Evolutionary conservation across 2,888 invertebrate genomes (phyloP), one percentile per base, ranked within the genome.

Genomic region (Zele albiditarsus): DNA sequence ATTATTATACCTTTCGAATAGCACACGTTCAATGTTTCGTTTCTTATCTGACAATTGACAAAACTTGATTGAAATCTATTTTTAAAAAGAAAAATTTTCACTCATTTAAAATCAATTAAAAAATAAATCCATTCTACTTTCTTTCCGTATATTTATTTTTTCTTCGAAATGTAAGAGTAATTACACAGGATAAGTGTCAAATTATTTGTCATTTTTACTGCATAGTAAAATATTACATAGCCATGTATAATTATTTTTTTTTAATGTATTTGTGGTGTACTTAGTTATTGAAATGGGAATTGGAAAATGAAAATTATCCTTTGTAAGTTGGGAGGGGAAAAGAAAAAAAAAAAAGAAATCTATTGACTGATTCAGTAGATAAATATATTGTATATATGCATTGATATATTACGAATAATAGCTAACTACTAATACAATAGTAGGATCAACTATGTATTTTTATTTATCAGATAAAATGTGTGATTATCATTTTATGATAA

Each of bases 401-500:
- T 53, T 20, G 8, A 53, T 20, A n/a, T 46, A n/a, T 46, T 4
- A 38, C 38, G 8, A 12, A 38, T 38, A 38, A 38, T 38, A 8
- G 38, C 12, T 12, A 38, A 8, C 38, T 38, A 2, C 38, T 46
- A 46, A 46, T 46, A n/a, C 46, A n/a, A 46, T 14, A 46, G 46
- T 16, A 46, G 46, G 46, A 46, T 46, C 46, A 46, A 46, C 16
- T 6, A 42, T 42, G 14, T 14, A 42, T 49, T n/a, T 3, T 38
- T 53, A 8, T 53, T 53, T 53, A 23, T 53, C 23, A 8, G 53
- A 53, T 53, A 20, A 20, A 53, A 53, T 63, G 33, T 20, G 25
- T 63, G 63, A 33, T 31, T 16, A 63, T 63, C 10, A 62, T 66
- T 65, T 33, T 65, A 6, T 14, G 25, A 67, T 46, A 16, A 38